Base-by-base conservation (phyloP, 2,113 vertebrate species). In the Phalacrocorax pelagicus region DNA sequence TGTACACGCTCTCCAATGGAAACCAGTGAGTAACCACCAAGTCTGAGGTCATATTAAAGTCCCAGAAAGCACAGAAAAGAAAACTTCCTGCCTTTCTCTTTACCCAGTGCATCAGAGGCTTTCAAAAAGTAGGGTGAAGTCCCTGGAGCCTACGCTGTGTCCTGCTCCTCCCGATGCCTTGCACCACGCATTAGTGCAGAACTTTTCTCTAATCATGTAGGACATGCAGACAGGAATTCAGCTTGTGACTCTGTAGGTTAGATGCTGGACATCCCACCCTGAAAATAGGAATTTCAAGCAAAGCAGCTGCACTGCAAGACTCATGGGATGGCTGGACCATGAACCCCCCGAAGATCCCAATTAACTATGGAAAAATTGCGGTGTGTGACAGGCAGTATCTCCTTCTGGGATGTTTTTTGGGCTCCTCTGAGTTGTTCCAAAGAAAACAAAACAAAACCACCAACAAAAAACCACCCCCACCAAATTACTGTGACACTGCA, bases 81-180 rank as follows among this genome's bases (percentile, higher is more conserved):
- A 63, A 51, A 58, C 1, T 47, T 8, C 18, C 26, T 38, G 10
- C 6, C 58, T 58, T 73, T 71, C 15, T 81, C n/a, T 73, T 87
- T 46, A 46, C 11, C 6, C 38, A 69, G 8, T 21, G 19, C 24
- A 81, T 57, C 46, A 74, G 40, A 74, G 9, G 11, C 15, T 66
- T 74, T 74, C 24, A 54, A 55, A 27, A 82, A 59, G n/a, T 16
- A 44, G 23, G 12, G 27, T 20, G 49, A 55, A 92, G 5, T 15
- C 15, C 44, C 4, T 1, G n/a, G 30, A 81, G 22, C 10, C 74
- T 52, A 20, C 9, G 17, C 19, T 0, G 0, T 9, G 9, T 75
- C 29, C 74, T 32, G 44, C 18, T 82, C 32, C 71, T 90, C 6
- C 21, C 2, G 11, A 15, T 72, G 27, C 47, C 26, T 67, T 89